A percentile compares a stretch with the other conserved stretches of the same genome.
Conservation (phyloP, 2,113 vertebrate genomes). For the Albula goreensis region DNA sequence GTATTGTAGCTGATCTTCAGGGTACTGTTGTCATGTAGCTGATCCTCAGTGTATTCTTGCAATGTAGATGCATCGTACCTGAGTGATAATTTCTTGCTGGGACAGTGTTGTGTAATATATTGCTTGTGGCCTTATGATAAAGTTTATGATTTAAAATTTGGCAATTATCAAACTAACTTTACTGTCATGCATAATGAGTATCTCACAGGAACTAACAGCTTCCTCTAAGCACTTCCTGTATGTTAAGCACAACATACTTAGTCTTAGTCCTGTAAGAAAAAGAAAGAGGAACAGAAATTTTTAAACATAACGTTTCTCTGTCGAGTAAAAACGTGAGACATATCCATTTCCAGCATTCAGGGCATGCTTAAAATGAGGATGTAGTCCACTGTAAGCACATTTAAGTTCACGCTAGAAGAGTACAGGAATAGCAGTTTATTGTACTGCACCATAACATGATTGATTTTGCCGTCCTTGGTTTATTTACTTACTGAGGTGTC, state of each 20-base stretch:
- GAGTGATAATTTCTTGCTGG: too few species aligned
- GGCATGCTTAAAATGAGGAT: neutral
- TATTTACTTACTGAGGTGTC: neutral
- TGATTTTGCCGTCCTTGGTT: neutral
- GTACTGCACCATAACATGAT: neutral
- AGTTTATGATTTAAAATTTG: too few species aligned
- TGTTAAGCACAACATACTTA: neutral
- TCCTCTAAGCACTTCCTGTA: constrained; percentile 7
- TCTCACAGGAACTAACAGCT: constrained; percentile 16
- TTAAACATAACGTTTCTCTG: neutral
- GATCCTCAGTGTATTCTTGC: too few species aligned
- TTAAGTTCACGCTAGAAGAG: neutral
- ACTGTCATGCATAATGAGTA: neutral
- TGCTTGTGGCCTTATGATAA: too few species aligned
- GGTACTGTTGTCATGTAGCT: too few species aligned
- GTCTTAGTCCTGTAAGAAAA: neutral
- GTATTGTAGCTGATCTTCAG: too few species aligned
- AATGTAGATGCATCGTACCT: too few species aligned
- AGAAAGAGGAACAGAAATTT: constrained; percentile 6
- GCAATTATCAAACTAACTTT: neutral
- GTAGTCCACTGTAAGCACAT: neutral
- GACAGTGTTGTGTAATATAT: too few species aligned
- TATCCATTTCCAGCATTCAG: too few species aligned
- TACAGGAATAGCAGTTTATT: neutral
- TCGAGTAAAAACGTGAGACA: neutral